Base-by-base conservation (phyloP, 2,888 invertebrate genomes). In the Trichacis sp. region DNA sequence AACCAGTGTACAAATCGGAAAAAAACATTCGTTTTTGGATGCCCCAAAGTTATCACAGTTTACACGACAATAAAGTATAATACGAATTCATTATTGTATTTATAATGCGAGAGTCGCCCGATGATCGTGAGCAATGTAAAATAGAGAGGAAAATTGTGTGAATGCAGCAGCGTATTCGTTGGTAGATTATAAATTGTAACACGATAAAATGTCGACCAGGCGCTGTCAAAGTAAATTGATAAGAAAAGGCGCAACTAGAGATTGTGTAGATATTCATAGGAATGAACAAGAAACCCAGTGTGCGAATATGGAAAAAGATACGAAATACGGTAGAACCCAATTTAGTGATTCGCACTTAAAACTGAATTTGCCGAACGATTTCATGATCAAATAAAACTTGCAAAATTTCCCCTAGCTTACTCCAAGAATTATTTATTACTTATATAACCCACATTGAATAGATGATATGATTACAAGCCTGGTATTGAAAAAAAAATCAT, bases 31-130 rank as follows among this genome's bases (percentile, higher is more conserved):
- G 45, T 51, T 58, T 36, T 14, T 64, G 60, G 66, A 52, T 68
- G 58, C 55, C 61, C 65, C 70, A 63, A 54, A 56, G 67, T 58
- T 64, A 68, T 70, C 77, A 80, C 80, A 79, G 84, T 83, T 84
- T 79, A 82, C 81, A 82, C 84, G 84, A 84, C 84, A 84, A 84
- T 84, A 84, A 84, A 79, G 79, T 84, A 84, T 81, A 77, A 81
- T 83, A 83, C 76, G 79, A 82, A 78, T 80, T 76, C 77, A 80
- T 78, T 79, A 82, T 80, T 82, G 81, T 82, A 80, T 80, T 81
- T 83, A 83, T 81, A 48, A 73, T 74, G 73, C 71, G 73, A 75
- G 73, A 70, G 69, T 73, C 73, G 71, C 75, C 72, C 71, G 73
- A 70, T 74, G 72, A 68, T 73, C 71, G 71, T 70, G 66, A 58